Percentiles rank a stretch among this genome's conserved stretches.
Evolutionary conservation across 2,113 vertebrate species (phyloP).

Genomic region (Sitta europaea): DNA sequence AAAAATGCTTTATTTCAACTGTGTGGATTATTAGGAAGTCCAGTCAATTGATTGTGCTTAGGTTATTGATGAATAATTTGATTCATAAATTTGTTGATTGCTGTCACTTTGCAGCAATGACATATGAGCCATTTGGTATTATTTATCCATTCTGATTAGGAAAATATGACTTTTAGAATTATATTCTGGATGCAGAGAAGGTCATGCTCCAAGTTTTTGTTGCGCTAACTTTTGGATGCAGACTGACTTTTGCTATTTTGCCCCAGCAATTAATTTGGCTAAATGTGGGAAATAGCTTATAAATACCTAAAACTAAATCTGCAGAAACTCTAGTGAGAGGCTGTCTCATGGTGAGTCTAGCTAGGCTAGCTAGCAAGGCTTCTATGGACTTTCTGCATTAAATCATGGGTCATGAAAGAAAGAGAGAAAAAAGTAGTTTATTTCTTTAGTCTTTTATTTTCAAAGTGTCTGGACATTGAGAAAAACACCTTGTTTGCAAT

Average conservation of each 20-base stretch:
- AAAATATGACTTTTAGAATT: background rate
- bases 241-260: background rate
- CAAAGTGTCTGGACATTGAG: background rate
- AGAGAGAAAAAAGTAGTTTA: background rate
- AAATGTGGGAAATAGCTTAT: background rate
- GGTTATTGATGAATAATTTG: background rate
- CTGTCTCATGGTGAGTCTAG: background rate
- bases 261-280: background rate
- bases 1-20: background rate
- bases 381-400: background rate
- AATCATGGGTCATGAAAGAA: background rate
- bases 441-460: background rate
- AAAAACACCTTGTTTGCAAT: background rate
- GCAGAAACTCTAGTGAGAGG: background rate
- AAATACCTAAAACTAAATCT: background rate
- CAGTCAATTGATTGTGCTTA: background rate
- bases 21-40: background rate
- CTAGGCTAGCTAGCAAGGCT: background rate
- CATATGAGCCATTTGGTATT: background rate
- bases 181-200: background rate
- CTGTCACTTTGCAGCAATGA: background rate
- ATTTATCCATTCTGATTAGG: background rate
- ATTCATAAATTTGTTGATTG: background rate
- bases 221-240: background rate
- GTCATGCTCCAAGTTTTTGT: background rate